Evolutionary conservation across 2,888 invertebrate species (phyloP).

Genomic region (Vandiemenella viatica): DNA sequence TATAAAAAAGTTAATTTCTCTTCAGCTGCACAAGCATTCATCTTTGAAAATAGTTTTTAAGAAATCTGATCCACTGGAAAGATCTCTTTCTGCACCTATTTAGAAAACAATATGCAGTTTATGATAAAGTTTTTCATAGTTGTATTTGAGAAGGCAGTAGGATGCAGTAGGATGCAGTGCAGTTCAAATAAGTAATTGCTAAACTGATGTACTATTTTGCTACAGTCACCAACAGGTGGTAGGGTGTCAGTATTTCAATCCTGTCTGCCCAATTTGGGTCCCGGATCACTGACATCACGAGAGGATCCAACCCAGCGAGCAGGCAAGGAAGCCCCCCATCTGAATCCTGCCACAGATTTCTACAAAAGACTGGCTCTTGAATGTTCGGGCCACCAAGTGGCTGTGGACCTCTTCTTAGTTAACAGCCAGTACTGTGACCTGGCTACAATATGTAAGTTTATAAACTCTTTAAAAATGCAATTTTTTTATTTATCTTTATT

Average conservation of each 20-base stretch:
- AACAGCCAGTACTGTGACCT: constrained; percentile 89
- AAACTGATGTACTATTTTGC: too few relatives aligned
- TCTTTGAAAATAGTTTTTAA: too few relatives aligned
- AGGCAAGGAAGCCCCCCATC: constrained; percentile 65
- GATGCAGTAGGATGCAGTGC: too few relatives aligned
- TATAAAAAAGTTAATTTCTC: too few relatives aligned
- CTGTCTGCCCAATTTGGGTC: constrained; percentile 71
- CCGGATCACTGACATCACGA: constrained; percentile 69
- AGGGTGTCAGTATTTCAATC: constrained; percentile 89
- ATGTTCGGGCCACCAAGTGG: constrained; percentile 90
- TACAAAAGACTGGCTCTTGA: constrained; percentile 91
- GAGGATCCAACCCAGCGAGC: constrained; percentile 78
- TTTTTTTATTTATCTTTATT: too few relatives aligned
- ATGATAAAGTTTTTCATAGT: too few relatives aligned
- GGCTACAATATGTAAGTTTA: constrained; percentile 72
- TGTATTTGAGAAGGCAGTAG: too few relatives aligned
- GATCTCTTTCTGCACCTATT: too few relatives aligned
- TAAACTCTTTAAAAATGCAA: too few relatives aligned
- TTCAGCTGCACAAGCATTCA: too few relatives aligned
- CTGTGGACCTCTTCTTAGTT: constrained; percentile 87
- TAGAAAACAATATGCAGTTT: too few relatives aligned
- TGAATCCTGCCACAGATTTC: constrained; percentile 94
- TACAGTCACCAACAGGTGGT: constrained; percentile 76
- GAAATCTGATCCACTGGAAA: neutral
- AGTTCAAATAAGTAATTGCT: too few relatives aligned